Evolutionary conservation across 64 coral and sea anemone species (phyloP), one percentile per base, ranked within the genome.

Genomic region (Stichodactyla helianthus): DNA sequence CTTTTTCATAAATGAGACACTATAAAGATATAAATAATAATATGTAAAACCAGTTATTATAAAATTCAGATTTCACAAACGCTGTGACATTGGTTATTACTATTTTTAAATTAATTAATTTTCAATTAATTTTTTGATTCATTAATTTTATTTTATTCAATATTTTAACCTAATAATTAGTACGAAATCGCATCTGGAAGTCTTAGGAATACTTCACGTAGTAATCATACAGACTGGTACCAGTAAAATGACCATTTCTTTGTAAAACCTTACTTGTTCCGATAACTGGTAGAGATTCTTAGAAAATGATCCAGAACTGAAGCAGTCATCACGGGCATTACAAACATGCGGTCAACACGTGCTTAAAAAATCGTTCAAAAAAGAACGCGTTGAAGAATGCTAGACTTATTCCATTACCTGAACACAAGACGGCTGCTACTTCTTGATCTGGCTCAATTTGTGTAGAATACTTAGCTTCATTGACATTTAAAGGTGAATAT

Each of bases 381-480:
- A 31, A 65, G 19, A 65, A 22, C 23, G 12, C 26, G 25, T 11
- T 31, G 10, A 31, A 74, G 5, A 74, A 12, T 11, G 68, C 25
- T 15, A 23, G 68, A 74, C 31, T 74, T 28, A 31, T 74, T 7
- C 1, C 10, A 74, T 53, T 60, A 91, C 89, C 89, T 91, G 71
- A 57, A 60, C 71, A 71, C 31, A 91, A 52, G 5, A 91, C 89
- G 7, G 89, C 70, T 13, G 83, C 89, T 55, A 91, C 89, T 54
- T 91, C 89, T 79, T 91, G 89, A 65, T 91, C 89, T 26, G 71
- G 83, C 50, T 91, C 89, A 13, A 91, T 64, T 51, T 86, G 89
- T 19, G 26, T 28, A 79, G 55, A 60, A 15, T 58, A 62, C 25
- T 87, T 87, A 6, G 18, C 5, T 84, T 84, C 83, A 6, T 6